phyloP scores from a whole-genome alignment of 1,140 invertebrate genomes.

The Heliconius melpomene region DNA sequence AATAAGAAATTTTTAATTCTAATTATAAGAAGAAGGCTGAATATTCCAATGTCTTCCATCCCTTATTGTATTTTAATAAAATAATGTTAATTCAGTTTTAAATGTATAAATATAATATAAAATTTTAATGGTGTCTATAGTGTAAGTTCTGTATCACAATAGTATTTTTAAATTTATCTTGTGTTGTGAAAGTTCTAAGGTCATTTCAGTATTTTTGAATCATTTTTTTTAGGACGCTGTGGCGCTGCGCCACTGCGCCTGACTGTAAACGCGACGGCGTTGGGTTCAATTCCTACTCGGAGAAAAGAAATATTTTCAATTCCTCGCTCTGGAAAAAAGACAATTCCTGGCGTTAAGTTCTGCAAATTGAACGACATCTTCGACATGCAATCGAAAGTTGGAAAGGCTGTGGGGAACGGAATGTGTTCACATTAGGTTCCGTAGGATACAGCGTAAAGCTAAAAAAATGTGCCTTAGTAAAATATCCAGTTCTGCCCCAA shows the following conservation, averaged over 20 bases:
- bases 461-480: neutral
- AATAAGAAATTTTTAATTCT: neutral
- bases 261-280: too few species aligned
- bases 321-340: too few species aligned
- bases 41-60: slow-evolving; percentile 60
- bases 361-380: too few species aligned
- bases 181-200: neutral
- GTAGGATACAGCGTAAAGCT: too few species aligned
- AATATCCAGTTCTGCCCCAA: neutral
- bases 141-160: slow-evolving; percentile 26
- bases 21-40: slow-evolving; percentile 53
- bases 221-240: neutral
- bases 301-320: too few species aligned
- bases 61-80: neutral
- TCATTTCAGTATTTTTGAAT: neutral
- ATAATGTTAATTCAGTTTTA: neutral
- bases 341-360: too few species aligned
- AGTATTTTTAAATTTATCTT: neutral
- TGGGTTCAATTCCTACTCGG: too few species aligned
- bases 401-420: too few species aligned
- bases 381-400: too few species aligned
- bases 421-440: too few species aligned
- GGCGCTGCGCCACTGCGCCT: too few species aligned
- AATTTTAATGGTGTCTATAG: slow-evolving; percentile 26
- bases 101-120: slow-evolving; percentile 22